phyloP scores from a whole-genome alignment of 2,888 invertebrate species.

The Ochropleura plecta region DNA sequence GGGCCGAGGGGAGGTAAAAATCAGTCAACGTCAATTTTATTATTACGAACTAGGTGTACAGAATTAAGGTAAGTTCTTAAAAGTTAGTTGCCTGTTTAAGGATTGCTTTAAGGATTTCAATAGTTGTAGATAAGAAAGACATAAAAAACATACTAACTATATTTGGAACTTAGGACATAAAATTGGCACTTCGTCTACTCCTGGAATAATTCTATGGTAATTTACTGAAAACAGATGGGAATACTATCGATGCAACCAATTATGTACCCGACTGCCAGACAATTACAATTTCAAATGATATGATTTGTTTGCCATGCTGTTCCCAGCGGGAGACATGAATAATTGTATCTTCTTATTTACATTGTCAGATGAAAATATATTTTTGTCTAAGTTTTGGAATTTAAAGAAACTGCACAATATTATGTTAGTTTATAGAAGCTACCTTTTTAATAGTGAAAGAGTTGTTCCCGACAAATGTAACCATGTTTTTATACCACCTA shows the following conservation, averaged over 20 bases:
- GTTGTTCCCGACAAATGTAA: background rate
- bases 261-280: constrained; percentile 54
- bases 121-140: too few species aligned
- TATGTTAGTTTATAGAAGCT: background rate
- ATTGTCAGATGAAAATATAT: constrained; percentile 29
- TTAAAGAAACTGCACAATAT: background rate
- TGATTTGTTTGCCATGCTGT: constrained; percentile 58
- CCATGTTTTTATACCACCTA: background rate
- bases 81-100: too few species aligned
- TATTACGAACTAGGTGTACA: too few species aligned
- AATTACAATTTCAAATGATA: constrained; percentile 70
- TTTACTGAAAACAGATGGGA: background rate
- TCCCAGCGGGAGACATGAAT: constrained; percentile 35
- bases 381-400: background rate
- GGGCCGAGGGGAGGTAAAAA: background rate
- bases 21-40: too few species aligned
- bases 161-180: background rate
- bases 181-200: too few species aligned
- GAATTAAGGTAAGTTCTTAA: too few species aligned
- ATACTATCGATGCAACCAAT: constrained; percentile 51
- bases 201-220: too few species aligned
- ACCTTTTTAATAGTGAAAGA: background rate
- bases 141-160: background rate
- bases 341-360: constrained; percentile 47
- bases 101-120: too few species aligned